Evolutionary conservation across 1,140 invertebrate genomes (phyloP).

Genomic region (Aphelinus atriplicis): DNA sequence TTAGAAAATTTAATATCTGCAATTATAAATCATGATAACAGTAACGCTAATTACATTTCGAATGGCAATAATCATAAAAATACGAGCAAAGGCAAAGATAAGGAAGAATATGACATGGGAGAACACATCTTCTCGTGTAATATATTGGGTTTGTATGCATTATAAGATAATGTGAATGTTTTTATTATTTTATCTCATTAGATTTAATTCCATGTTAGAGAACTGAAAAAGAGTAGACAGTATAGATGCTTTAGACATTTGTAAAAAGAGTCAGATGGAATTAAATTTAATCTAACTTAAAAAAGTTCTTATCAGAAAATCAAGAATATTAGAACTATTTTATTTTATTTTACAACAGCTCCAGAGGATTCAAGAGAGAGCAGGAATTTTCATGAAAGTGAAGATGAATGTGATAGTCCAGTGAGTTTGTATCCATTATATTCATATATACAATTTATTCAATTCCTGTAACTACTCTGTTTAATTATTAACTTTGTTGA

Average conservation of each 20-base stretch:
- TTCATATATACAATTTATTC: slow-evolving; percentile 1
- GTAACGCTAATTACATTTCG: slow-evolving; percentile 13
- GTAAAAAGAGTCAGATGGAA: no score
- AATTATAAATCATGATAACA: slow-evolving; percentile 77
- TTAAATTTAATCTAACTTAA: no score
- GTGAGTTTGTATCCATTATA: slow-evolving; percentile 41
- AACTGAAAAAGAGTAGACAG: no score
- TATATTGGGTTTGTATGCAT: slow-evolving; percentile 44
- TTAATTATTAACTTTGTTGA: no score
- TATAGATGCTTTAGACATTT: no score
- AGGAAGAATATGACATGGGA: not conserved
- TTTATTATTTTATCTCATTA: no score
- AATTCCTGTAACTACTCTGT: not conserved
- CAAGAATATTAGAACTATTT: not conserved
- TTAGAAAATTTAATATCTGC: slow-evolving; percentile 88
- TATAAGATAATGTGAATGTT: not conserved
- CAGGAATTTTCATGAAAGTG: slow-evolving; percentile 50
- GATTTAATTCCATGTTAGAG: no score
- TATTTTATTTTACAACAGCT: slow-evolving; percentile 50
- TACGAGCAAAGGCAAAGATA: not conserved
- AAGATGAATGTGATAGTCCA: slow-evolving; percentile 48
- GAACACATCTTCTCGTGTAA: slow-evolving; percentile 7
- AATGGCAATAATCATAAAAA: slow-evolving; percentile 17
- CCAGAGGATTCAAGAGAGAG: slow-evolving; percentile 44
- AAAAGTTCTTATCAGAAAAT: no score